Evolutionary conservation across 2,888 invertebrate genomes (phyloP), one percentile per base, ranked within the genome.

Genomic region (Synanthedon tipuliformis): DNA sequence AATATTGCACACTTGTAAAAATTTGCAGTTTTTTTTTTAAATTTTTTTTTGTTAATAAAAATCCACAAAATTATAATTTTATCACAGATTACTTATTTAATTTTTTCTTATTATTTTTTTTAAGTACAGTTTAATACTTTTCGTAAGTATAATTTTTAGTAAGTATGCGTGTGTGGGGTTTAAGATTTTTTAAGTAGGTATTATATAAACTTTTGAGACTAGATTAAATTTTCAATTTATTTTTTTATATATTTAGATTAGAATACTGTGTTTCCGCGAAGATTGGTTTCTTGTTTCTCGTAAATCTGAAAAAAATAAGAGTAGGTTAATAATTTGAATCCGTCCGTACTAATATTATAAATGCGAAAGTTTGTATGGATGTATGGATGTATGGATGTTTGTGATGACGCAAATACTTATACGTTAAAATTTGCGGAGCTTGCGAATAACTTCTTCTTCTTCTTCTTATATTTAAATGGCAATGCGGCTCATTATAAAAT

Each of bases 171-270:
- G 27, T 34, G 34, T 34, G 34, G 34, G 34, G 34, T 34, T 23
- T 23, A 23, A 23, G 3, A 2, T 34, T 34, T 10, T 70, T 70
- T 71, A 71, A 75, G 72, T 84, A 86, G 85, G n/a, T n/a, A n/a
- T n/a, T n/a, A n/a, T n/a, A n/a, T n/a, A 86, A 84, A 87, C 85
- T 82, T 73, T 73, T 59, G 34, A 67, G 85, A 85, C 85, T 83
- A 85, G 86, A 87, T 70, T n/a, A 67, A 73, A 62, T 60, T 50
- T 40, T 41, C 45, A 45, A 40, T 50, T 50, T 54, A 18, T 54
- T 49, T 52, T 5, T 15, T 50, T 41, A 34, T 2, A 27, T 34
- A 27, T 34, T 1, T 34, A 8, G 4, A 5, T 3, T 0, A 16
- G 67, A 79, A 81, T 81, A 83, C 81, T 82, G 81, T 66, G 67